Evolutionary conservation across 2,888 invertebrate species (phyloP).

Genomic region (Allophyes oxyacanthae): DNA sequence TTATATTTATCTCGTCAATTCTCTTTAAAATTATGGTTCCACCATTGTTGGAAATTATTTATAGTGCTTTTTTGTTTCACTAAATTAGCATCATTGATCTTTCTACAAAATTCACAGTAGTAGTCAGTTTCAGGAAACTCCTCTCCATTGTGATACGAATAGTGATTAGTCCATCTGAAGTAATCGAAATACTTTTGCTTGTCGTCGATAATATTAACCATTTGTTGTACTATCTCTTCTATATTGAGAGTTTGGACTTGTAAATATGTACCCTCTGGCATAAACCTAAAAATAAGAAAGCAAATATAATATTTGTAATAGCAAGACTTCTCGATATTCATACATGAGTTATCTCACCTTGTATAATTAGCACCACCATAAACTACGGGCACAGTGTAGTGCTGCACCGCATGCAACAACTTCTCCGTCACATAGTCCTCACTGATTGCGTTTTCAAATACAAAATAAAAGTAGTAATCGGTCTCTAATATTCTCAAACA

Average conservation of each 20-base stretch:
- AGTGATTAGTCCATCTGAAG: conserved; percentile 67
- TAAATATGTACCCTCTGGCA: conserved; percentile 60
- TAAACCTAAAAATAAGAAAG: conserved; percentile 53
- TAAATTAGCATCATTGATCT: conserved; percentile 24
- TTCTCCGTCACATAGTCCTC: conserved; percentile 81
- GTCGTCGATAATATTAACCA: conserved; percentile 57
- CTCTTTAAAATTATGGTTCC: conserved; percentile 27
- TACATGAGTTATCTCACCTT: conserved; percentile 63
- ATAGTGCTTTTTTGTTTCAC: conserved; percentile 14
- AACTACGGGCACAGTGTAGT: conserved; percentile 74
- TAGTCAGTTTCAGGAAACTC: conserved; percentile 44
- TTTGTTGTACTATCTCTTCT: conserved; percentile 47
- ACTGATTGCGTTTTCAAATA: conserved; percentile 75
- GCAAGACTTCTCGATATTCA: too few relatives aligned
- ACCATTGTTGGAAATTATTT: conserved; percentile 51
- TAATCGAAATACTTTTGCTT: conserved; percentile 56
- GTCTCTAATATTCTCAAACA: conserved; percentile 62
- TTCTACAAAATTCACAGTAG: conserved; percentile 53
- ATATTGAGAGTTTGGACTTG: conserved; percentile 27
- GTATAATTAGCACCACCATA: conserved; percentile 80
- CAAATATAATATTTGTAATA: too few relatives aligned
- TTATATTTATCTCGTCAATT: too few relatives aligned
- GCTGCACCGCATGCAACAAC: conserved; percentile 66
- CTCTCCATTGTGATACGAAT: conserved; percentile 52
- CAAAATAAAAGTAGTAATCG: conserved; percentile 75